A percentile compares a stretch with the other conserved stretches of the same genome.
Conservation (phyloP, 1,140 invertebrate species). For the Macrobrachium rosenbergii region DNA sequence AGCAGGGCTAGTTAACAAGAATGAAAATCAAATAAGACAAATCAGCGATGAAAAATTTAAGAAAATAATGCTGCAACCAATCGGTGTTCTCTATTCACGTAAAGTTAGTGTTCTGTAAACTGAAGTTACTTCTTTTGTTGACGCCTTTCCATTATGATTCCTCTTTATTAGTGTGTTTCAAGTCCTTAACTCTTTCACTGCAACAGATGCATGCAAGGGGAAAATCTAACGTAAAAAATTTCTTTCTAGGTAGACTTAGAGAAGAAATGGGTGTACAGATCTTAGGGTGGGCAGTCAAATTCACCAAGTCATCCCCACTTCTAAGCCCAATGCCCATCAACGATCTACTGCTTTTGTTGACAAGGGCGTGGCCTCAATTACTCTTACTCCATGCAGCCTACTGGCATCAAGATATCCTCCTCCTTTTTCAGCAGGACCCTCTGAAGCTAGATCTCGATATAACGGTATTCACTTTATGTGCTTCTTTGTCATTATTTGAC, state of each 20-base stretch:
- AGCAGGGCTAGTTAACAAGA: no score
- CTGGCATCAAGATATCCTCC: conserved; percentile 42
- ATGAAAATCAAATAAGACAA: no score
- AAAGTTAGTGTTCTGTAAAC: no score
- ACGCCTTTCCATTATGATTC: no score
- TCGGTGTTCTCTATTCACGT: no score
- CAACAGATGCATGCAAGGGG: no score
- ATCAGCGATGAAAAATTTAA: no score
- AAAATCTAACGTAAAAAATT: not conserved
- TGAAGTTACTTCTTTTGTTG: no score
- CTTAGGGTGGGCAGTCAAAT: conserved; percentile 34
- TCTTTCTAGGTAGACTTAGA: conserved; percentile 1
- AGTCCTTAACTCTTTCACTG: no score
- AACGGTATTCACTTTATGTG: not conserved
- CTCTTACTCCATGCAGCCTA: conserved; percentile 53
- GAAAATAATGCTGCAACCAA: no score
- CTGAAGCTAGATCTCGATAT: conserved; percentile 31
- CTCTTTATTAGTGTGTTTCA: no score
- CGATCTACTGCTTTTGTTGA: conserved; percentile 47
- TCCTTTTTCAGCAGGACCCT: conserved; percentile 25
- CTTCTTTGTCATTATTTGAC: not conserved
- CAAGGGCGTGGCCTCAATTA: conserved; percentile 46
- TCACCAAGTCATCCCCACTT: conserved; percentile 28
- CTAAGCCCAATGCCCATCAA: conserved; percentile 31
- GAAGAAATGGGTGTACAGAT: conserved; percentile 48